phyloP scores from a whole-genome alignment of 2,113 vertebrate genomes.

The Tretioscincus oriximinensis region DNA sequence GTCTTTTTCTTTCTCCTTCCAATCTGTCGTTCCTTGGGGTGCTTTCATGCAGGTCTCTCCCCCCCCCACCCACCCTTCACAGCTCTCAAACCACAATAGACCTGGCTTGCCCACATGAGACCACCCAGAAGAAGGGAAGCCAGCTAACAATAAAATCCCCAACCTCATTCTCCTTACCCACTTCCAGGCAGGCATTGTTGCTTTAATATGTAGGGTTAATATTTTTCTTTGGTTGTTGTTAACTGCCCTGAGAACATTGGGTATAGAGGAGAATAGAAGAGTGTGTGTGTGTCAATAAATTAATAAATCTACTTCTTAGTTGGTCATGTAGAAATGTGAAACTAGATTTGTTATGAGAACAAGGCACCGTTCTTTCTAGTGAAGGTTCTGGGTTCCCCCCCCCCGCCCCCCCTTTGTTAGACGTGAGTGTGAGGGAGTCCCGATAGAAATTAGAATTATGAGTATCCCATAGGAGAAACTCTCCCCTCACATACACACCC shows the following conservation, averaged over 20 bases:
- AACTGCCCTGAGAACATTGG: too few relatives aligned
- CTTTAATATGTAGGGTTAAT: too few relatives aligned
- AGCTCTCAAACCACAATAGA: background rate
- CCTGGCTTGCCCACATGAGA: background rate
- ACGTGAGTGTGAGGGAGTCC: too few relatives aligned
- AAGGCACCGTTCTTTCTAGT: background rate
- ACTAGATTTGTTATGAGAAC: background rate
- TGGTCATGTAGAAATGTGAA: conserved; percentile 1
- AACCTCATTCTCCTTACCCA: too few relatives aligned
- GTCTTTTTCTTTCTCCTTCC: background rate
- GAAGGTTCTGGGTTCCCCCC: background rate
- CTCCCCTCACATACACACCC: too few relatives aligned
- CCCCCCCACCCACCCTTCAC: background rate
- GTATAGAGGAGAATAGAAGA: too few relatives aligned
- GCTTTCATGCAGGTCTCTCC: background rate
- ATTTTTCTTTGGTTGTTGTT: too few relatives aligned
- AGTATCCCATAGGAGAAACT: background rate
- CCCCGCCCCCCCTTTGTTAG: background rate
- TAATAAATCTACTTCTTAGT: background rate
- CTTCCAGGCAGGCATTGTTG: too few relatives aligned
- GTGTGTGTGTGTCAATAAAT: too few relatives aligned
- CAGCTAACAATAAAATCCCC: background rate
- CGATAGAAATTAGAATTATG: background rate
- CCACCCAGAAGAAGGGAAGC: conserved; percentile 21
- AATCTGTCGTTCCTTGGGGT: background rate